A percentile compares a stretch with the other conserved stretches of the same genome.
Conservation (phyloP, 2,113 vertebrate genomes). For the Craseonycteris thonglongyai region DNA sequence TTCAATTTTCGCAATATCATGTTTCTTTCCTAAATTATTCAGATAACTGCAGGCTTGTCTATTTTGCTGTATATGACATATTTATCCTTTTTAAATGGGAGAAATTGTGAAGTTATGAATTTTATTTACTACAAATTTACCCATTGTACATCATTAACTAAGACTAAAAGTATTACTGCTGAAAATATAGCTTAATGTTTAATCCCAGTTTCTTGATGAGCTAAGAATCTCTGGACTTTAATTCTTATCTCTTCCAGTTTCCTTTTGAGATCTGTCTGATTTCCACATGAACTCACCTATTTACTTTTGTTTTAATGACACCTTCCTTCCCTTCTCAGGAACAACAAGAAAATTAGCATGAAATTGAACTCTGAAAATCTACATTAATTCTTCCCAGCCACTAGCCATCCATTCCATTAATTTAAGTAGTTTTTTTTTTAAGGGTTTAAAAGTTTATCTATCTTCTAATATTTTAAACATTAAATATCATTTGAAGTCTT, state of each 20-base stretch:
- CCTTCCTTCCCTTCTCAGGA: neutral
- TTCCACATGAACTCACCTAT: neutral
- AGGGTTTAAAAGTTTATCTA: neutral
- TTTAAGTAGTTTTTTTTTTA: conserved; percentile 31
- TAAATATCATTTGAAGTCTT: conserved; percentile 6
- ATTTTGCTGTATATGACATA: neutral
- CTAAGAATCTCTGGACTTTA: neutral
- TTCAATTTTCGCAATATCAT: neutral
- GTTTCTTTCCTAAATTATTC: neutral
- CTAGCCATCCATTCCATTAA: neutral
- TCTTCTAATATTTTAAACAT: neutral
- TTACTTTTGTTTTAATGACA: neutral
- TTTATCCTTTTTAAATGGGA: neutral
- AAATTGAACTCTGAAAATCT: neutral
- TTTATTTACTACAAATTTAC: neutral
- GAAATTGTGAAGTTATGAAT: neutral
- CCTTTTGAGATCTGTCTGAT: neutral
- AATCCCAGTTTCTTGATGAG: neutral
- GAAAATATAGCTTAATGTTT: neutral
- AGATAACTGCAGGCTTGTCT: neutral
- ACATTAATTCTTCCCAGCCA: neutral
- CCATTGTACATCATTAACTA: neutral
- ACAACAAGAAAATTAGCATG: neutral
- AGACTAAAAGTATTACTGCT: neutral
- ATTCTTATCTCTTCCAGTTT: neutral